Percentiles rank a stretch among this genome's conserved stretches.
phyloP scores from a whole-genome alignment of 2,888 invertebrate genomes.

The Trilocha varians region DNA sequence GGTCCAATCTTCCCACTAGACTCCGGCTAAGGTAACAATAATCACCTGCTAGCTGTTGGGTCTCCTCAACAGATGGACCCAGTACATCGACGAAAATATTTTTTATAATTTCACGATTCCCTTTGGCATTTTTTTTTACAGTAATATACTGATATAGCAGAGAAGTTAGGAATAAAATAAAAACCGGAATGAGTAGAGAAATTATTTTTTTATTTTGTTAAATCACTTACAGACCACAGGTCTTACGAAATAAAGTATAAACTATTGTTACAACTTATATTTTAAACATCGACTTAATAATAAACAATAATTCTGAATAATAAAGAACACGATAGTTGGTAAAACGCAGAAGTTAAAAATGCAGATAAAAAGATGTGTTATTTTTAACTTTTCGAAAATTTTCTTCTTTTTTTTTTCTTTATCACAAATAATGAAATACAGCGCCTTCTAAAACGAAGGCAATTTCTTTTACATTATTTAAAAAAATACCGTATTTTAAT shows the following conservation, averaged over 20 bases:
- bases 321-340: constrained; percentile 11
- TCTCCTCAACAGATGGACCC: no score
- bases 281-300: not conserved
- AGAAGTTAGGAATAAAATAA: not conserved
- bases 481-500: constrained; percentile 4
- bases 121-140: no score
- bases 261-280: constrained; percentile 1
- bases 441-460: constrained; percentile 63
- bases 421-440: constrained; percentile 25
- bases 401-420: constrained; percentile 8
- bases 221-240: constrained; percentile 62
- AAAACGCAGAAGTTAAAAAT: constrained; percentile 21
- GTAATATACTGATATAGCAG: no score
- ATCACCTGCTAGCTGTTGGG: no score
- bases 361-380: constrained; percentile 9
- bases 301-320: constrained; percentile 15
- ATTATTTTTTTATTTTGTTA: constrained; percentile 16
- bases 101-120: no score
- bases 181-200: not conserved
- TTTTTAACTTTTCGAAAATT: not conserved
- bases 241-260: constrained; percentile 37
- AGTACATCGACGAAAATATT: no score
- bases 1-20: no score
- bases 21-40: no score
- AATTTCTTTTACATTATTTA: constrained; percentile 6